A percentile compares a stretch with the other conserved stretches of the same genome.
Conservation (phyloP, 2,888 invertebrate species). For the Orthosia gracilis region DNA sequence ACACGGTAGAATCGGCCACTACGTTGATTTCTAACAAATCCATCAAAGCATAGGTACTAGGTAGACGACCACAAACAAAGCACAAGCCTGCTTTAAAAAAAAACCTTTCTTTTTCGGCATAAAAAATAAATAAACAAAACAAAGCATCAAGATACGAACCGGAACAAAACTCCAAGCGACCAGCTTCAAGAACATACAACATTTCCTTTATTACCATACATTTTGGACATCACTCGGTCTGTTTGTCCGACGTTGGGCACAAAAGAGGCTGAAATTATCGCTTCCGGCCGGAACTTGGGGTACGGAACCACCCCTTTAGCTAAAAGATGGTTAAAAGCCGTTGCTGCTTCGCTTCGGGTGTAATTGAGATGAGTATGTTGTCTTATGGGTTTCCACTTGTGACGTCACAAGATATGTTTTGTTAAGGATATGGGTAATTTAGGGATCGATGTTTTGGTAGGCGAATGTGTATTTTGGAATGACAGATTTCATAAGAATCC, state of each 20-base stretch:
- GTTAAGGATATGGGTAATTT: not conserved
- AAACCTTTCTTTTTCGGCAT: too few relatives aligned
- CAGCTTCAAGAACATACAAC: conserved; percentile 61
- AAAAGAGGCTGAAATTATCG: conserved; percentile 79
- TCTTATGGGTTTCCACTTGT: conserved; percentile 37
- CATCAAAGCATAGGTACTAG: not conserved
- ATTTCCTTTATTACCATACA: conserved; percentile 66
- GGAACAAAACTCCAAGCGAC: conserved; percentile 55
- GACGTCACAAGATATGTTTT: conserved; percentile 2
- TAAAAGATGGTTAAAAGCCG: conserved; percentile 67
- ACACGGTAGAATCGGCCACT: too few relatives aligned
- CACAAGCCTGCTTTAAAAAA: not conserved
- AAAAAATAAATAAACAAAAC: conserved; percentile 15
- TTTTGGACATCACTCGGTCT: conserved; percentile 71
- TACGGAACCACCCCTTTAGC: conserved; percentile 69
- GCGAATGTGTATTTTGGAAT: not conserved
- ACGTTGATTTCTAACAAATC: too few relatives aligned
- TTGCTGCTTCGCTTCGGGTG: conserved; percentile 55
- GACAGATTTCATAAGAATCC: not conserved
- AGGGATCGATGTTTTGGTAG: not conserved
- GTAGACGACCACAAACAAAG: not conserved
- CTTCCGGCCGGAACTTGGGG: conserved; percentile 76
- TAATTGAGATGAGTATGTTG: conserved; percentile 63
- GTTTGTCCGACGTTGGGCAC: conserved; percentile 68
- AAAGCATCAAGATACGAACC: conserved; percentile 27